Conservation (phyloP, 2,888 invertebrate species). For the Lampropteryx suffumata region DNA sequence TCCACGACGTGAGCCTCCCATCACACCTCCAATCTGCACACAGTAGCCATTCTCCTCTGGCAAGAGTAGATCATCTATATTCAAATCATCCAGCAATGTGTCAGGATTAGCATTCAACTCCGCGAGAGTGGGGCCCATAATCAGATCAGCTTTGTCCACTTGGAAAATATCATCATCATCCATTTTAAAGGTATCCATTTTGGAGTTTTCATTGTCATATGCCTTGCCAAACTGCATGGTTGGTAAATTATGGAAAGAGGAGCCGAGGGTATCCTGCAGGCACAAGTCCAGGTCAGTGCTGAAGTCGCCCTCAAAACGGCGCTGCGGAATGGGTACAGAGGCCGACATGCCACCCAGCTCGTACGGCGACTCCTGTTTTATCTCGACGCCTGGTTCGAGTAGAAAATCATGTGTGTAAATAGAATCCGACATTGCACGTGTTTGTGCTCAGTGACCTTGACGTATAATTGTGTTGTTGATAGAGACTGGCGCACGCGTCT, state of each 20-base stretch:
- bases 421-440: constrained; percentile 85
- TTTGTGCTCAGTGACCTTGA: constrained; percentile 77
- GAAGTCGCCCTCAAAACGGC: constrained; percentile 79
- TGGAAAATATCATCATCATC: constrained; percentile 95
- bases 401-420: constrained; percentile 85
- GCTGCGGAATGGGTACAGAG: constrained; percentile 85
- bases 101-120: constrained; percentile 94
- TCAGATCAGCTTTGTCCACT: constrained; percentile 93
- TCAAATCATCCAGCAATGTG: constrained; percentile 90
- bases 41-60: constrained; percentile 86
- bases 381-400: constrained; percentile 83
- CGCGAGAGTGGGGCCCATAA: constrained; percentile 92
- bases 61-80: constrained; percentile 91
- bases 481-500: constrained; percentile 78
- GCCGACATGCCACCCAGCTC: constrained; percentile 79
- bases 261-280: constrained; percentile 72
- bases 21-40: constrained; percentile 76
- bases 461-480: constrained; percentile 76
- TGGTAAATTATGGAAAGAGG: constrained; percentile 69
- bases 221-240: constrained; percentile 67
- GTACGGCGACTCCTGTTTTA: constrained; percentile 84
- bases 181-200: constrained; percentile 87
- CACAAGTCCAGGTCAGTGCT: constrained; percentile 81
- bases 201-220: constrained; percentile 70
- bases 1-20: constrained; percentile 64